Conservation (phyloP, 2,797 vertebrate species). For the Squalus acanthias region DNA sequence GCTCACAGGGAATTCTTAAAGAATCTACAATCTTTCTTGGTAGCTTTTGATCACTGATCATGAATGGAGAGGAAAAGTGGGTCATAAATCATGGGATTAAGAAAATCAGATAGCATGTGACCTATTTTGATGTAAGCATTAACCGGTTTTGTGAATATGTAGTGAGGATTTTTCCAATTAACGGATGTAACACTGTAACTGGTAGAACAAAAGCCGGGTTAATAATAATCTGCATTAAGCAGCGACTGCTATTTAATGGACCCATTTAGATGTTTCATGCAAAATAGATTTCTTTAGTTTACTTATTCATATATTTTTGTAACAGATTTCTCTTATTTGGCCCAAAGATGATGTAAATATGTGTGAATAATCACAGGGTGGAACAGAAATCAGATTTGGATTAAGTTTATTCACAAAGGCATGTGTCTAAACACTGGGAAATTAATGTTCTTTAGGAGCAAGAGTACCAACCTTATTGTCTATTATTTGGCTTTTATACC, state of each 20-base stretch:
- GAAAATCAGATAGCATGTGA: conserved; percentile 23
- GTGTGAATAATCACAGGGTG: neutral
- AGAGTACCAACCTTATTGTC: neutral
- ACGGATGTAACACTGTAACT: neutral
- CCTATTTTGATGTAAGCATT: conserved; percentile 27
- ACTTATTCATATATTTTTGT: neutral
- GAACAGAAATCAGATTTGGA: neutral
- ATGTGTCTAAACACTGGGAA: neutral
- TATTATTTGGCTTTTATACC: neutral
- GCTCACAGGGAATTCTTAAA: conserved; percentile 27
- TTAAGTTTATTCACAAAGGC: neutral
- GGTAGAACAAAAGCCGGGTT: neutral
- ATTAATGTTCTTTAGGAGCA: neutral
- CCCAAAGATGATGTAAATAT: neutral
- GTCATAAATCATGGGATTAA: conserved; percentile 30
- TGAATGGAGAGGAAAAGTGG: conserved; percentile 29
- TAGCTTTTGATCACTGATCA: conserved; percentile 25
- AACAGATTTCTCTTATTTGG: neutral
- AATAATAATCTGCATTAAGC: neutral
- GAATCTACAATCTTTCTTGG: conserved; percentile 15
- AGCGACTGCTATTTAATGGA: conserved; percentile 15
- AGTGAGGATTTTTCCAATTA: conserved; percentile 4
- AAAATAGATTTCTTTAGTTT: neutral
- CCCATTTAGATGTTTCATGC: neutral
- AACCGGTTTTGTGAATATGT: neutral